Evolutionary conservation across 2,113 vertebrate genomes (phyloP).

Genomic region (Sisor rabdophorus): DNA sequence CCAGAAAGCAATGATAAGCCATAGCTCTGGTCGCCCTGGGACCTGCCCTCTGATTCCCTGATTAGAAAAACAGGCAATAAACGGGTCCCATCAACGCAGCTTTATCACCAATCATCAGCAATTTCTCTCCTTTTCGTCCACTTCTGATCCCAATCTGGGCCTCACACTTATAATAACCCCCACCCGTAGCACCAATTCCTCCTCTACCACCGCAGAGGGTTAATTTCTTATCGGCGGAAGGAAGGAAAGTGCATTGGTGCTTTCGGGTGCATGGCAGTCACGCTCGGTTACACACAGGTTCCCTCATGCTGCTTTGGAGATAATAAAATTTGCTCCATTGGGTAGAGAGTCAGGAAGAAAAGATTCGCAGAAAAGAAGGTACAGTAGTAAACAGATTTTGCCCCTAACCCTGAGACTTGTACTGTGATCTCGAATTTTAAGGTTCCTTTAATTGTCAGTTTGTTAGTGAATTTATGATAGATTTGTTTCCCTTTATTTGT

Average conservation of each 20-base stretch:
- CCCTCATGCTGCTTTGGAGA: constrained; percentile 43
- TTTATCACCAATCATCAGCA: constrained; percentile 53
- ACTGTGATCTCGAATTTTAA: too few species aligned
- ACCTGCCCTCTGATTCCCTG: constrained; percentile 9
- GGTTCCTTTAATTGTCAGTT: not conserved
- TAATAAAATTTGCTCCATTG: constrained; percentile 48
- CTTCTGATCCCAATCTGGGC: constrained; percentile 49
- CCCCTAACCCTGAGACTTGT: not conserved
- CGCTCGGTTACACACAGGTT: constrained; percentile 51
- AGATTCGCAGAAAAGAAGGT: constrained; percentile 18
- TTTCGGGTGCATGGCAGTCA: constrained; percentile 45
- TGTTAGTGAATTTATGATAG: not conserved
- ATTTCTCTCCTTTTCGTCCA: constrained; percentile 42
- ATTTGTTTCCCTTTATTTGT: not conserved
- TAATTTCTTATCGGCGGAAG: constrained; percentile 48
- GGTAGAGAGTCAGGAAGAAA: constrained; percentile 29
- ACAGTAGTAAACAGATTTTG: constrained; percentile 18
- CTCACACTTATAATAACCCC: not conserved
- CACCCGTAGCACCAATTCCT: not conserved
- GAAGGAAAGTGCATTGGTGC: constrained; percentile 42
- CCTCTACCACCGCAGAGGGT: constrained; percentile 16
- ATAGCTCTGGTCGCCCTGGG: not conserved
- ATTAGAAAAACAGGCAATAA: not conserved
- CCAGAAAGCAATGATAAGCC: constrained; percentile 18
- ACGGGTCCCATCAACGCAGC: constrained; percentile 23